A percentile compares a stretch with the other conserved stretches of the same genome.
Evolutionary conservation across 2,888 invertebrate species (phyloP).

Genomic region (Eurois occulta): DNA sequence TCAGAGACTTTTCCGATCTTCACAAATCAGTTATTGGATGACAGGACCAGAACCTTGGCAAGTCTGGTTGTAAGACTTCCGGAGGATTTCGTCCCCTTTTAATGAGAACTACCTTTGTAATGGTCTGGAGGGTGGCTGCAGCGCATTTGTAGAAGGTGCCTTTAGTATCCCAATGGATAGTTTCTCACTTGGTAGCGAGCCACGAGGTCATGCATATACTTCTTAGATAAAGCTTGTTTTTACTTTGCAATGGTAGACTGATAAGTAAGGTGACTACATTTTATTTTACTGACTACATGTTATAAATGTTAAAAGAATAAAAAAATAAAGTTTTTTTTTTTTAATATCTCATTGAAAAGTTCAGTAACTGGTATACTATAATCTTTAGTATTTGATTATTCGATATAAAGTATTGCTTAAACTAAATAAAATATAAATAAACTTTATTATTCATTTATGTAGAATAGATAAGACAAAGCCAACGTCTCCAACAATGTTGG

Average conservation of each 20-base stretch:
- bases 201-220: neutral
- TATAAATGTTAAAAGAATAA: neutral
- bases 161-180: neutral
- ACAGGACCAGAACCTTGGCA: neutral
- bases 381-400: neutral
- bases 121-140: no score
- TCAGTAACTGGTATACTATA: neutral
- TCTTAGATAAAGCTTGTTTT: neutral
- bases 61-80: neutral
- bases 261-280: neutral
- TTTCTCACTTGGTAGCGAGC: neutral
- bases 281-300: neutral
- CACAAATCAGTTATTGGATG: neutral
- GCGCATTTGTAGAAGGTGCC: neutral
- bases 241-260: neutral
- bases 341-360: neutral
- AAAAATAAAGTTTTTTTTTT: no score
- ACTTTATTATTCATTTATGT: neutral
- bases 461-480: neutral
- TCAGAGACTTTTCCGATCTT: neutral
- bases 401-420: neutral
- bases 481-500: slow-evolving; percentile 1
- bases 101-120: neutral
- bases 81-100: neutral
- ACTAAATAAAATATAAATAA: neutral